These are phyloP conservation scores for Paracyclopina nana DNA, from an alignment of 1,140 invertebrate genomes.

Conservation along the genomic window DNA sequence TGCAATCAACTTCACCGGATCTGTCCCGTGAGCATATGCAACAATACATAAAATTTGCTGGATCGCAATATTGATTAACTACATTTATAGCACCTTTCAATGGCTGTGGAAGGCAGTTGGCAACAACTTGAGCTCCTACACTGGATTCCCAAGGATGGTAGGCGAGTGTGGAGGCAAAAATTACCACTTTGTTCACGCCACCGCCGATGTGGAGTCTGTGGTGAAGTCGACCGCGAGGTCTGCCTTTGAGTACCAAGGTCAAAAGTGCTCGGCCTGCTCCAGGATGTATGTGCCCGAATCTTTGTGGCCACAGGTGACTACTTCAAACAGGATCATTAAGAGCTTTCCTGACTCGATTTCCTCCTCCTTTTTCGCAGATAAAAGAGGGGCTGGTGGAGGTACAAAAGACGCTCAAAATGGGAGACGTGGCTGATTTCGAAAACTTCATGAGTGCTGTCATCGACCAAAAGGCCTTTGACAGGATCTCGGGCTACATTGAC, in stretches of 20 bases:
- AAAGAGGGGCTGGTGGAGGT: conserved; percentile 46
- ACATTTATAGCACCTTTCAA: conserved; percentile 57
- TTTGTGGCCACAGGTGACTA: conserved; percentile 53
- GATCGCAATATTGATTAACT: neutral
- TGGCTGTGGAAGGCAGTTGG: conserved; percentile 81
- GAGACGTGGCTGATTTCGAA: conserved; percentile 59
- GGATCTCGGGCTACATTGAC: conserved; percentile 75
- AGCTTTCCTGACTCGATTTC: neutral
- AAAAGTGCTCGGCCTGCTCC: conserved; percentile 97
- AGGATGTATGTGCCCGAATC: conserved; percentile 84
- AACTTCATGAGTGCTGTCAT: conserved; percentile 85
- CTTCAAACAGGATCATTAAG: too few species aligned
- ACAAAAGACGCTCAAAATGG: conserved; percentile 52
- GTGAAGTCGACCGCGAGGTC: conserved; percentile 64
- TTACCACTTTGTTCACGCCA: conserved; percentile 87
- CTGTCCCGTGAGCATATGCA: conserved; percentile 48
- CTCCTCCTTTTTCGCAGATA: conserved; percentile 30
- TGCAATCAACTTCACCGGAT: conserved; percentile 93
- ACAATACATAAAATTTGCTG: neutral
- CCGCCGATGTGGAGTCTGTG: conserved; percentile 64
- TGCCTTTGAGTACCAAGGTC: conserved; percentile 79
- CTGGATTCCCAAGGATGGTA: conserved; percentile 77
- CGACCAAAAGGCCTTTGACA: conserved; percentile 73
- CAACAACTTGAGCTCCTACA: conserved; percentile 62
- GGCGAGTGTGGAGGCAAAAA: conserved; percentile 98